phyloP scores from a whole-genome alignment of 2,113 vertebrate species.

The Neomonachus schauinslandi region DNA sequence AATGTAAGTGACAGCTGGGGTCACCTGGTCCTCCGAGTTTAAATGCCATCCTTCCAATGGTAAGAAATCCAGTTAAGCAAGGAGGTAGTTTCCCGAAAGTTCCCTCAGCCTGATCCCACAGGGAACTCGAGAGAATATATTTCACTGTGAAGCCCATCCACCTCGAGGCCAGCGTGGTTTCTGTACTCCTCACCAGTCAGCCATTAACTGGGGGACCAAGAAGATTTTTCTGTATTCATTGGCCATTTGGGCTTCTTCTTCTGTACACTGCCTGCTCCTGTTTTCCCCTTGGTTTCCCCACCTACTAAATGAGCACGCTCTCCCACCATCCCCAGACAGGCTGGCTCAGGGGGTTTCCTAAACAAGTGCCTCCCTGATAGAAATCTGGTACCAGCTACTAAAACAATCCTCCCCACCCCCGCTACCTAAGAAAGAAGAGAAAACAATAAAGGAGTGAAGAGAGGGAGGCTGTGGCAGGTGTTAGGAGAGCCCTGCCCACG shows the following conservation, averaged over 20 bases:
- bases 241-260: neutral
- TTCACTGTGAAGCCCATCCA: neutral
- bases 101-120: neutral
- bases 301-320: neutral
- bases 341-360: neutral
- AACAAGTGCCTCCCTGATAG: neutral
- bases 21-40: neutral
- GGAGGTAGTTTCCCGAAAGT: neutral
- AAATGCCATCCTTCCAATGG: neutral
- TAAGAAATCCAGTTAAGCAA: neutral
- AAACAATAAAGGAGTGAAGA: neutral
- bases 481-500: neutral
- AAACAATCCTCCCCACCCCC: neutral
- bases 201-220: neutral
- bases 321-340: too few species aligned
- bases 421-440: neutral
- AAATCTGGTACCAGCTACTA: neutral
- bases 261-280: rapidly evolving
- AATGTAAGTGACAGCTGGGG: neutral
- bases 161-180: neutral
- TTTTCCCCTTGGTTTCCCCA: neutral
- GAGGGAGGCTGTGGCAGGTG: neutral
- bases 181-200: neutral
- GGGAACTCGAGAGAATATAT: neutral
- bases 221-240: neutral